Evolutionary conservation across 1,140 invertebrate genomes (phyloP).

Genomic region (Vollenhovia emeryi): DNA sequence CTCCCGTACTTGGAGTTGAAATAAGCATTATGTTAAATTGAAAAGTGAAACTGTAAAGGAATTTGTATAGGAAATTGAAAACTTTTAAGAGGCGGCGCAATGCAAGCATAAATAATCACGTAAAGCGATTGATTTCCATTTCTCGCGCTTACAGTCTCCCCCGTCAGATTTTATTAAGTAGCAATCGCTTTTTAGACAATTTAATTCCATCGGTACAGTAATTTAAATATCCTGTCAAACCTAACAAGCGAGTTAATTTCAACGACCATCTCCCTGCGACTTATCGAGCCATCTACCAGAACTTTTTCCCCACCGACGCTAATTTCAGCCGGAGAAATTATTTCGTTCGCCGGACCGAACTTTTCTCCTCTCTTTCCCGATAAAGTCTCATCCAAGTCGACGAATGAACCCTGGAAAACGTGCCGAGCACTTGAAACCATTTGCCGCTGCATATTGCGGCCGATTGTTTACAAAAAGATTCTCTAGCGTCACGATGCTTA

Average conservation of each 20-base stretch:
- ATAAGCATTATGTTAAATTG: not conserved
- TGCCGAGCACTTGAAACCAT: not conserved
- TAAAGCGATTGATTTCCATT: not conserved
- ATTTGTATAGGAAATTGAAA: not conserved
- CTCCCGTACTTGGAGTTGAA: not conserved
- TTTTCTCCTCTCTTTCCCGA: conserved; percentile 23
- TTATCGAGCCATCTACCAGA: conserved; percentile 34
- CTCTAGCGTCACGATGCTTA: not conserved
- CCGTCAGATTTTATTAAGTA: conserved; percentile 18
- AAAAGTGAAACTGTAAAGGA: not conserved
- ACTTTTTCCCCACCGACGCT: conserved; percentile 38
- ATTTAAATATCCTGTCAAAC: conserved; percentile 64
- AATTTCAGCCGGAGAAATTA: conserved; percentile 55
- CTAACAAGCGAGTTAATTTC: conserved; percentile 62
- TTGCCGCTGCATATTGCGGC: not conserved
- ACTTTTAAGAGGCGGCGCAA: not conserved
- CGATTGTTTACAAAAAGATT: conserved; percentile 21
- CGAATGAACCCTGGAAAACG: conserved; percentile 16
- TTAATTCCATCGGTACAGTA: conserved; percentile 50
- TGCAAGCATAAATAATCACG: not conserved
- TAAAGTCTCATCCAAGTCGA: conserved; percentile 18
- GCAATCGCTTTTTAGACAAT: conserved; percentile 32
- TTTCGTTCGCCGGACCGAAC: conserved; percentile 20
- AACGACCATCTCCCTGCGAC: conserved; percentile 33
- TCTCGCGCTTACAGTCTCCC: not conserved